phyloP scores from a whole-genome alignment of 2,113 vertebrate genomes.

The Plestiodon gilberti region DNA sequence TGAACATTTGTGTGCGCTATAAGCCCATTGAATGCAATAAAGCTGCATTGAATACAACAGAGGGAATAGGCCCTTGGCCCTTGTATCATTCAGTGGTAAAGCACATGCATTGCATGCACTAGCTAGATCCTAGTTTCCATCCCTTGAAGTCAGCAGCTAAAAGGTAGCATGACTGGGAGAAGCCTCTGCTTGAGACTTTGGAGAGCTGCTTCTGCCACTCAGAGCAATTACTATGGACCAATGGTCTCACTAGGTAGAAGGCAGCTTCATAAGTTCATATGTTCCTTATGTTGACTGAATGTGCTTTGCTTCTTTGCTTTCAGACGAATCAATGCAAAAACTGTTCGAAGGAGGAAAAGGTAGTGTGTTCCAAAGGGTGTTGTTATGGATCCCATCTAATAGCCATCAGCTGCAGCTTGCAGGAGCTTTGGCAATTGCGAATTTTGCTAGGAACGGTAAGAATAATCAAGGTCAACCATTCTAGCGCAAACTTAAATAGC shows the following conservation, averaged over 20 bases:
- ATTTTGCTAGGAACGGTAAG: conserved; percentile 97
- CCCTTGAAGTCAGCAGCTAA: not conserved
- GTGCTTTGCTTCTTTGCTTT: conserved; percentile 46
- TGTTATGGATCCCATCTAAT: conserved; percentile 95
- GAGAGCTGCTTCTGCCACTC: not conserved
- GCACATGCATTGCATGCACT: not conserved
- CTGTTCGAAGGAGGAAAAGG: conserved; percentile 97
- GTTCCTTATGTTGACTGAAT: not conserved
- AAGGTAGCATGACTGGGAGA: not conserved
- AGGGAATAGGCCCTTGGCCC: not conserved
- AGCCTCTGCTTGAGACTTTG: not conserved
- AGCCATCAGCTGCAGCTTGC: conserved; percentile 97
- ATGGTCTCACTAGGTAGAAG: not conserved
- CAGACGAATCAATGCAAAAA: conserved; percentile 99
- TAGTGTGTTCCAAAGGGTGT: conserved; percentile 93
- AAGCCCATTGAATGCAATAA: not conserved
- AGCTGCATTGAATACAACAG: conserved; percentile 1
- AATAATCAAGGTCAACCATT: not conserved
- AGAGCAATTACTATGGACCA: not conserved
- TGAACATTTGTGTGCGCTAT: not conserved
- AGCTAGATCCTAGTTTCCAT: not conserved
- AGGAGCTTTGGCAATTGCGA: conserved; percentile 95
- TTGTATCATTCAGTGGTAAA: not conserved
- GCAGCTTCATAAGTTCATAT: not conserved
- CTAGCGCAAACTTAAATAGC: not conserved